Base-by-base conservation (phyloP, 2,797 vertebrate species). In the Molossus molossus region DNA sequence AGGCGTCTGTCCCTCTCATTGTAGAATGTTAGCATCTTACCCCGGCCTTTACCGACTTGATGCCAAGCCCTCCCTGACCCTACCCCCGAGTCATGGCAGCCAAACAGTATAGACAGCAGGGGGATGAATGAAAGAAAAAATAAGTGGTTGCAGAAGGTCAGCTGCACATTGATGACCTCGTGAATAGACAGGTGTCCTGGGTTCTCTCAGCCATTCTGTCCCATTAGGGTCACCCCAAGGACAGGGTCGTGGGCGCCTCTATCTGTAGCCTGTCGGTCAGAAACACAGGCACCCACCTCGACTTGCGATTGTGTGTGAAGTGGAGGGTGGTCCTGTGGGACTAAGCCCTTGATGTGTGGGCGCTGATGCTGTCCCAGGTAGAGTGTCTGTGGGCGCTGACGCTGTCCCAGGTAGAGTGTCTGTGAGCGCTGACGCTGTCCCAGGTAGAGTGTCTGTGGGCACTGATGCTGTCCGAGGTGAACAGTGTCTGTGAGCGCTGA, bases 11-110 rank as follows among this genome's bases (percentile, higher is more conserved):
- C 27, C 45, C 17, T 11, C 23, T 10, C 23, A 18, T 3, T 27
- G 7, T 17, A 60, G 37, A 8, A 9, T 33, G n/a, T 76, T 57
- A n/a, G 12, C 13, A 25, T 33, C 23, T 80, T 55, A 15, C 40
- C 18, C 50, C 83, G 75, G 9, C 14, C 25, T 60, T 50, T 60
- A 11, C 17, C 14, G 37, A 11, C 58, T 40, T 14, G 58, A 57
- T 0, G 14, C 27, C 15, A 48, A 55, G 11, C 3, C 0, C 1
- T 27, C 0, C 4, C 18, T 6, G 6, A 33, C n/a, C 53, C 53
- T 11, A 5, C 4, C 37, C 17, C 29, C 3, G 89, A 53, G 18
- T 9, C 76, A 17, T 23, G n/a, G 33, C 27, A 15, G 48, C 21
- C 50, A 40, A 45, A 11, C 15, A n/a, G 11, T 50, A 9, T 14